These are phyloP conservation scores for Drosophila yakuba DNA, from an alignment of 1,140 invertebrate species.

Conservation along the genomic window DNA sequence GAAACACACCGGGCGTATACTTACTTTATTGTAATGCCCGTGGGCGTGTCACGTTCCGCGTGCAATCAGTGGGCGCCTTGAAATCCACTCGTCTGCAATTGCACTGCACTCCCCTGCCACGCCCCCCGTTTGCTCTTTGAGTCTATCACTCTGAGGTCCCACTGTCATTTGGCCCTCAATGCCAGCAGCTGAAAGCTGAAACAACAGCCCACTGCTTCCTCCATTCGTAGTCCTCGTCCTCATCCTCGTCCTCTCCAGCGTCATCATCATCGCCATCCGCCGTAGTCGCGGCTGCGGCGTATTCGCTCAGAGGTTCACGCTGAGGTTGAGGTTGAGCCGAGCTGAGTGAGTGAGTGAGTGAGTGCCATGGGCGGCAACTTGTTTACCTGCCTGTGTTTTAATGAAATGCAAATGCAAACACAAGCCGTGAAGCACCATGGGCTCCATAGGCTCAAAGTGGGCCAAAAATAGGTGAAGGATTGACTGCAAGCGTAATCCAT, in stretches of 20 bases:
- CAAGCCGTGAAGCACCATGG: constrained; percentile 46
- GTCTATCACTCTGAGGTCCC: background rate
- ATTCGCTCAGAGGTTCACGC: background rate
- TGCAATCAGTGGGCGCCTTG: constrained; percentile 55
- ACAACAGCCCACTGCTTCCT: constrained; percentile 38
- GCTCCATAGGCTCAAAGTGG: background rate
- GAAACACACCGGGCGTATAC: constrained; percentile 65
- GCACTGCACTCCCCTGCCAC: constrained; percentile 26
- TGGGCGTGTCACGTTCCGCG: constrained; percentile 66
- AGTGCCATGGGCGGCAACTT: constrained; percentile 52
- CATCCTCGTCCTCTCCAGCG: constrained; percentile 2
- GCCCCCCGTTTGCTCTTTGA: constrained; percentile 24
- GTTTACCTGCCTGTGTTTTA: constrained; percentile 74
- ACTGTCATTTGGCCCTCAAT: constrained; percentile 60
- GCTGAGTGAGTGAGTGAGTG: constrained; percentile 36
- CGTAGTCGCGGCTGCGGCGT: constrained; percentile 21
- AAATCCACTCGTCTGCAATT: constrained; percentile 52
- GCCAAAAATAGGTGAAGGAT: background rate
- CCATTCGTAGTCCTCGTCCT: constrained; percentile 8
- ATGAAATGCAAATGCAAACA: constrained; percentile 81
- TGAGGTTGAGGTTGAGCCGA: constrained; percentile 7
- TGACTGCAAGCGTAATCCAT: background rate
- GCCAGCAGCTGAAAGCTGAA: constrained; percentile 45
- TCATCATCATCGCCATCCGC: constrained; percentile 39
- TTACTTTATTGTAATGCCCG: constrained; percentile 31